Evolutionary conservation across 2,888 invertebrate species (phyloP), one percentile per base, ranked within the genome.

Genomic region (Chymomyza amoena): DNA sequence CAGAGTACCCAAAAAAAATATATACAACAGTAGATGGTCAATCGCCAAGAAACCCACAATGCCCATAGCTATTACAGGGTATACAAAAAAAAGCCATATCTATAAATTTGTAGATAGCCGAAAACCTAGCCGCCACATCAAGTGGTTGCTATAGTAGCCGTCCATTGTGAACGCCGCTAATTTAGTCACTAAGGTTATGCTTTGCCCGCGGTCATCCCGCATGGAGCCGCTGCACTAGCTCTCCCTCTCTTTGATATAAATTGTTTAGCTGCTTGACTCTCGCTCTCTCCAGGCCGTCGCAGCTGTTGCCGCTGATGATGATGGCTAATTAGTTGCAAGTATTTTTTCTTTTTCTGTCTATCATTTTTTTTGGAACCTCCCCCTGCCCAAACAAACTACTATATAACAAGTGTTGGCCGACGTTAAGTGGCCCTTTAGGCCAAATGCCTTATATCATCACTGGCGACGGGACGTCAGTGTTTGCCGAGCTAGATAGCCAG

Each of bases 311-410:
- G 78, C 73, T 80, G 86, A 72, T 87, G 83, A 83, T 83, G 83
- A 87, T 83, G 83, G 83, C 83, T 84, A 84, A 84, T 84, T 84
- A 84, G 83, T 74, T 69, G 81, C 66, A n/a, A n/a, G 63, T 50
- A 63, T 63, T 66, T 45, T 45, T 45, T 45, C 28, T 28, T 32
- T 32, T 32, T 32, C 3, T 32, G 32, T 32, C 32, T 32, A 32
- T 32, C 32, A 32, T 32, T 45, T 13, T 39, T 39, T 39, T 45
- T 45, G 13, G 13, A 2, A 10, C 61, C 20, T 61, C 16, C 4
- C 13, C 45, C n/a, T 20, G 0, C 20, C 10, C 10, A 28, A 36
- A 32, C 59, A 59, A 60, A 54, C 54, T 18, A 54, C 54, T 18
- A 16, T 20, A 54, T 20, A 54, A 54, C 54, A 54, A 54, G 60